phyloP scores from a whole-genome alignment of 2,113 vertebrate genomes.

The Strix uralensis region DNA sequence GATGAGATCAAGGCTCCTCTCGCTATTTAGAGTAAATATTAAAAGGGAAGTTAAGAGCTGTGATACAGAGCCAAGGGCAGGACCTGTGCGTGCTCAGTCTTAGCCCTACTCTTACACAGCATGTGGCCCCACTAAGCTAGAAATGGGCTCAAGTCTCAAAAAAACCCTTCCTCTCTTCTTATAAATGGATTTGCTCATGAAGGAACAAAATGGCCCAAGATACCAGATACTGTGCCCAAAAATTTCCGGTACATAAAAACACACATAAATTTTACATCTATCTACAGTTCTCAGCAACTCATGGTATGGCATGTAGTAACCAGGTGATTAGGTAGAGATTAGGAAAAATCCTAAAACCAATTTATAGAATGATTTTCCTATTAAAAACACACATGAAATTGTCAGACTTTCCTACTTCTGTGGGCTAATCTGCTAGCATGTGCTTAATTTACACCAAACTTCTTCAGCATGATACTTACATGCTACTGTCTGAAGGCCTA shows the following conservation, averaged over 20 bases:
- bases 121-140: not conserved
- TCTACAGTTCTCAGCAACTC: not conserved
- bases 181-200: not conserved
- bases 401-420: not conserved
- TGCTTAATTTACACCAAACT: not conserved
- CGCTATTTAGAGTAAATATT: not conserved
- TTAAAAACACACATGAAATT: not conserved
- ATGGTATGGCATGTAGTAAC: fast-evolving
- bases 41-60: fast-evolving
- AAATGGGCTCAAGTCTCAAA: not conserved
- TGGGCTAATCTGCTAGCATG: not conserved
- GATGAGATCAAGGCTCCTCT: not conserved
- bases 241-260: not conserved
- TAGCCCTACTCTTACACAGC: not conserved
- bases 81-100: fast-evolving
- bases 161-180: not conserved
- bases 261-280: fast-evolving
- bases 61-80: not conserved
- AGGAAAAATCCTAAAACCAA: not conserved
- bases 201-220: not conserved
- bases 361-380: not conserved
- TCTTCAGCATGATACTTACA: not conserved
- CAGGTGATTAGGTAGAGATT: not conserved
- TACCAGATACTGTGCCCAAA: not conserved
- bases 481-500: fast-evolving